phyloP scores from a whole-genome alignment of 2,797 vertebrate genomes.

The Siniperca undulata region DNA sequence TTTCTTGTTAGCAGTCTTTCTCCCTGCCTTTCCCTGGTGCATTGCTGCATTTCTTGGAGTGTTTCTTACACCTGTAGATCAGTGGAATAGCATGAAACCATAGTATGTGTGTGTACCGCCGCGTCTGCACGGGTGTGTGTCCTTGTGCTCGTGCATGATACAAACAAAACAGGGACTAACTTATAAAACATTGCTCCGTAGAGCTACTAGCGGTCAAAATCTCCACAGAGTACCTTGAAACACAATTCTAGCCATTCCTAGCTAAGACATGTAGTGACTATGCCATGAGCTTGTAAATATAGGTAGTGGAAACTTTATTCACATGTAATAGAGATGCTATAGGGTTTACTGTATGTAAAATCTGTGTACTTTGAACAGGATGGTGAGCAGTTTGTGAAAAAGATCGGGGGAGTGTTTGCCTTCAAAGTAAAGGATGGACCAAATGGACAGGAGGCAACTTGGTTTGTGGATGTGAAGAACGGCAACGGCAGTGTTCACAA shows the following conservation, averaged over 20 bases:
- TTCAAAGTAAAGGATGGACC: conserved; percentile 96
- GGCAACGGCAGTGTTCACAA: conserved; percentile 90
- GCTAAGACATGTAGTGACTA: not conserved
- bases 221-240: too few species aligned
- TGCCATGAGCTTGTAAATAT: not conserved
- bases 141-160: too few species aligned
- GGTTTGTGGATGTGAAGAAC: conserved; percentile 95
- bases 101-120: too few species aligned
- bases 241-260: too few species aligned
- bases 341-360: not conserved
- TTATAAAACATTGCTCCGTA: too few species aligned
- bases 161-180: too few species aligned
- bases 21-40: not conserved
- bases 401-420: conserved; percentile 95
- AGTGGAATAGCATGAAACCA: too few species aligned
- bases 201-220: too few species aligned
- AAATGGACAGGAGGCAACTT: conserved; percentile 91
- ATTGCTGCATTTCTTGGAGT: too few species aligned
- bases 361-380: conserved; percentile 79
- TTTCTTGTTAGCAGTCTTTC: not conserved
- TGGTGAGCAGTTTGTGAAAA: conserved; percentile 93
- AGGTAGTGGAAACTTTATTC: not conserved
- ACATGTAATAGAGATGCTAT: not conserved
- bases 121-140: too few species aligned
- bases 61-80: too few species aligned